Evolutionary conservation across 1,140 invertebrate species (phyloP), one percentile per base, ranked within the genome.

Genomic region (Triops longicaudatus): DNA sequence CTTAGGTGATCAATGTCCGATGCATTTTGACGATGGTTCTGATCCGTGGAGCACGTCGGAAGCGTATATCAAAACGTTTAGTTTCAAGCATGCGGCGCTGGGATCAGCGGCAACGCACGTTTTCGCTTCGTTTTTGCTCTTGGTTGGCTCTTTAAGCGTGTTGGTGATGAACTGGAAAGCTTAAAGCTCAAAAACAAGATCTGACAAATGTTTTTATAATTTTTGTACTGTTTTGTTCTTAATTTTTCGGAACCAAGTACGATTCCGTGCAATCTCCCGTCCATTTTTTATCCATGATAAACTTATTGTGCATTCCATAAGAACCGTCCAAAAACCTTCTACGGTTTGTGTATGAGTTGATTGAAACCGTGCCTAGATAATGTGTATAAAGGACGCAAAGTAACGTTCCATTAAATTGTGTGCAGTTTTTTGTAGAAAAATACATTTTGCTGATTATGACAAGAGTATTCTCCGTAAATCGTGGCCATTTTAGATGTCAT

Each of bases 1-100:
- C 80, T 71, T 78, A 90, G 89, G 90, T 78, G 95, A 98, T 85
- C 92, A 94, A 81, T 97, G 95, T 84, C 95, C 95, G 0, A 95
- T 97, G 94, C 90, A 92, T 83, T 97, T 97, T 83, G 94, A 97
- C 82, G 94, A 97, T 84, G 95, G 95, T 1, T 85, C 87, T 31
- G 90, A 97, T 85, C 95, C 95, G 0, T 97, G 93, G 92, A 82
- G 87, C 26, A 83, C 87, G 73, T 88, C 88, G 27, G 92, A 93
- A 81, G 77, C 80, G 31, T 77, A 80, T 43, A 78, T 83, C 72
- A 76, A 79, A 27, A 79, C 80, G 63, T 81, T 82, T 74, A 50
- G 76, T 43, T 81, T 80, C 28, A 44, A 44, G 7, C 31, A 37
- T 37, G 2, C 31, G 31, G 31, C 31, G 31, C 31, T 37, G 31